Evolutionary conservation across 2,888 invertebrate genomes (phyloP), one percentile per base, ranked within the genome.

Genomic region (Dione vanillae): DNA sequence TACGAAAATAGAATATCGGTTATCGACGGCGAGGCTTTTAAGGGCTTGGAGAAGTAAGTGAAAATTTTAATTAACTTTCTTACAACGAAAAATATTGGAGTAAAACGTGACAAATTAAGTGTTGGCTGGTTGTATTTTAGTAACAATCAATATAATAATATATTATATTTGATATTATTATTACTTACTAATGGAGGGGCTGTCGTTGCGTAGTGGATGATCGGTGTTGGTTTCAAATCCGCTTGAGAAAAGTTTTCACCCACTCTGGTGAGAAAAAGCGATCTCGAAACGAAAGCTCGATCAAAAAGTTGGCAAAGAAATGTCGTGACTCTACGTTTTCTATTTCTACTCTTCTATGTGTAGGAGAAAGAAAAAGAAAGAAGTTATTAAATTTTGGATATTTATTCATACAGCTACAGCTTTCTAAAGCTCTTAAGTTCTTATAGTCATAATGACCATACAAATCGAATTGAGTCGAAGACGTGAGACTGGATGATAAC

Each of bases 41-140:
- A 96, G 77, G 98, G 98, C 68, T 92, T 98, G 9, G 97, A 97
- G 80, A 97, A 97, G 97, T 97, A 92, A 95, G 96, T 94, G 74
- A 58, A 56, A 70, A 59, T 70, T 45, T 68, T 56, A 16, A 54
- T 49, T n/a, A 43, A 40, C n/a, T 52, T n/a, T 35, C 59, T 61
- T 61, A 51, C 27, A 49, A 16, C 37, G 5, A 11, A 56, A 37
- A 40, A 12, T 16, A 16, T 40, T 37, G n/a, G 16, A n/a, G 16
- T 16, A 56, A 37, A 40, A 37, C 11, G 16, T 11, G 10, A 16
- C n/a, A 37, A 16, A 37, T 37, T 56, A 37, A n/a, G 16, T 37
- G 16, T 16, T 7, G 56, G 0, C 11, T 14, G 5, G n/a, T n/a
- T 56, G 6, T 37, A 37, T 37, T 52, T 52, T 35, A 45, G 16